Conservation (phyloP, 2,113 vertebrate genomes). For the Baryphthengus martii region DNA sequence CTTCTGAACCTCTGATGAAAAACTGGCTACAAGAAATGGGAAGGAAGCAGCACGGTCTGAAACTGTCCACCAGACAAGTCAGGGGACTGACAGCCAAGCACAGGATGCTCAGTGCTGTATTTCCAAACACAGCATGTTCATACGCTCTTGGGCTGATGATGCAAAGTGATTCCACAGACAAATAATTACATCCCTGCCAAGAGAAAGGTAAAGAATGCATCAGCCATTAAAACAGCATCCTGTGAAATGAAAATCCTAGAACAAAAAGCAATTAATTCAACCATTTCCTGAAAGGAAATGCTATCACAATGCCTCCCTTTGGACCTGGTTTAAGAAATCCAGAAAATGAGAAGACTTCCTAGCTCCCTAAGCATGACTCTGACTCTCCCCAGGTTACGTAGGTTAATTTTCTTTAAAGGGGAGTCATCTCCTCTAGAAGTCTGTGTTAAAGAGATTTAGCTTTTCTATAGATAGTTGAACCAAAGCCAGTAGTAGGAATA, state of each 20-base stretch:
- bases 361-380: background rate
- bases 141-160: background rate
- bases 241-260: constrained; percentile 27
- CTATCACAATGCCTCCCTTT: constrained; percentile 13
- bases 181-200: constrained; percentile 45
- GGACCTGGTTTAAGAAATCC: constrained; percentile 3
- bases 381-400: background rate
- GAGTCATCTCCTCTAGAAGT: constrained; percentile 17
- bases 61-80: constrained; percentile 7
- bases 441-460: constrained; percentile 38
- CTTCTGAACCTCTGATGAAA: constrained; percentile 18
- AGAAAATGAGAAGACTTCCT: constrained; percentile 20
- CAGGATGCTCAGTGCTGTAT: background rate
- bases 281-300: constrained; percentile 22
- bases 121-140: background rate
- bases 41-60: constrained; percentile 38
- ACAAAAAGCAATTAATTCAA: constrained; percentile 30
- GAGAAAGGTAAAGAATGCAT: constrained; percentile 33
- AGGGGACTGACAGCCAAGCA: constrained; percentile 6
- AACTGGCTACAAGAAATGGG: background rate
- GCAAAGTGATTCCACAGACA: constrained; percentile 53
- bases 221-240: constrained; percentile 27
- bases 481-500: background rate
- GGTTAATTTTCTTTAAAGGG: constrained; percentile 35
- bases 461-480: constrained; percentile 1